Conservation (phyloP, 2,888 invertebrate species). For the Eudemis profundana region DNA sequence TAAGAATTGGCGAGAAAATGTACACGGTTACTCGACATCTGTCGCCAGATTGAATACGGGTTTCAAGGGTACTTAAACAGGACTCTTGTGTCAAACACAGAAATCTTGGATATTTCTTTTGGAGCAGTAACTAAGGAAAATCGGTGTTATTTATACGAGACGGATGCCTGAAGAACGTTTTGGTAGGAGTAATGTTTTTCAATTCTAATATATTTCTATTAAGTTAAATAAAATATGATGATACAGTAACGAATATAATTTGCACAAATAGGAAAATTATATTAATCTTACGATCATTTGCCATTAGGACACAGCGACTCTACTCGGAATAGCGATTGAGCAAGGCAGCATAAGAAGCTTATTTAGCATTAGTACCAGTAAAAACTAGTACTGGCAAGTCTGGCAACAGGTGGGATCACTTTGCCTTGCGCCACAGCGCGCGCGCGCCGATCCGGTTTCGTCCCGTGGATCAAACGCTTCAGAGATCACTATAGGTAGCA, state of each 20-base stretch:
- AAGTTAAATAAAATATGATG: too few relatives aligned
- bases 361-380: constrained; percentile 59
- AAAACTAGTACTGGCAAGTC: constrained; percentile 74
- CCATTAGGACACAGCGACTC: background rate
- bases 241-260: too few relatives aligned
- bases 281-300: background rate
- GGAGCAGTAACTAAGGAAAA: background rate
- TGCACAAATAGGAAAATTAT: too few relatives aligned
- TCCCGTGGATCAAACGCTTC: constrained; percentile 57
- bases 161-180: background rate
- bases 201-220: too few relatives aligned
- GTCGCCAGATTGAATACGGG: constrained; percentile 52
- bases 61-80: constrained; percentile 33
- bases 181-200: too few relatives aligned
- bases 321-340: constrained; percentile 33
- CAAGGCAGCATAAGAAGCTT: constrained; percentile 39
- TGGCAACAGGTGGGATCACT: constrained; percentile 69
- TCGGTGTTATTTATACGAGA: background rate
- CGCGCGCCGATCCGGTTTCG: constrained; percentile 67
- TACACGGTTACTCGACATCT: constrained; percentile 56
- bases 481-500: constrained; percentile 30
- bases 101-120: background rate
- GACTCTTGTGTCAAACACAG: constrained; percentile 30
- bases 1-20: constrained; percentile 56
- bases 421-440: constrained; percentile 59